phyloP scores from a whole-genome alignment of 1,140 invertebrate genomes.

The Nylanderia fulva region DNA sequence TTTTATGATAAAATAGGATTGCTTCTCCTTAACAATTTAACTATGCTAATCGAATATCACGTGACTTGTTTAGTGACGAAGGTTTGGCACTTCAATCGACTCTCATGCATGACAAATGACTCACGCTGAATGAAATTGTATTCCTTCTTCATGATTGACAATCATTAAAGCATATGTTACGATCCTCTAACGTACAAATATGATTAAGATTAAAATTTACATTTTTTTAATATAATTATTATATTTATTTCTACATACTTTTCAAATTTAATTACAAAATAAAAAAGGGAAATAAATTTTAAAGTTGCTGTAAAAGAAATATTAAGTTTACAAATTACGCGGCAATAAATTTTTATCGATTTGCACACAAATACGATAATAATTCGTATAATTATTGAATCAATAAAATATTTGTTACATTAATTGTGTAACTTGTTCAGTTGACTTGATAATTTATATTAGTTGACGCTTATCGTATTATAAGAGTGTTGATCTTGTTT shows the following conservation, averaged over 20 bases:
- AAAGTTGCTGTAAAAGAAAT: too few relatives aligned
- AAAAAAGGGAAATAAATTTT: too few relatives aligned
- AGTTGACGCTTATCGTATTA: too few relatives aligned
- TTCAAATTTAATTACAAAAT: background rate
- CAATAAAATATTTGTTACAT: background rate
- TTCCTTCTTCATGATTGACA: conserved; percentile 28
- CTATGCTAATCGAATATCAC: background rate
- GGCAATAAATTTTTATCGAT: background rate
- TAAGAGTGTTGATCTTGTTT: too few relatives aligned
- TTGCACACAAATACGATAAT: background rate
- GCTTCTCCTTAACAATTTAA: conserved; percentile 9
- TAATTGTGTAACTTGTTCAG: background rate
- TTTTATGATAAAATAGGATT: background rate
- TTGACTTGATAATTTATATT: background rate
- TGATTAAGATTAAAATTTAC: conserved; percentile 16
- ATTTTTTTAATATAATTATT: background rate
- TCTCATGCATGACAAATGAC: conserved; percentile 19
- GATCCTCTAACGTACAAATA: background rate
- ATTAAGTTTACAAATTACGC: background rate
- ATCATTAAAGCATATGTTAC: conserved; percentile 4
- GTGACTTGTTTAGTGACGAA: conserved; percentile 23
- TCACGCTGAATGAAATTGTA: conserved; percentile 42
- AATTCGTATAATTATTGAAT: background rate
- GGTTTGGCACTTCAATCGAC: conserved; percentile 24
- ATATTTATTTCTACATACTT: background rate